Evolutionary conservation across 1,140 invertebrate genomes (phyloP).

Genomic region (Drosophila simulans): DNA sequence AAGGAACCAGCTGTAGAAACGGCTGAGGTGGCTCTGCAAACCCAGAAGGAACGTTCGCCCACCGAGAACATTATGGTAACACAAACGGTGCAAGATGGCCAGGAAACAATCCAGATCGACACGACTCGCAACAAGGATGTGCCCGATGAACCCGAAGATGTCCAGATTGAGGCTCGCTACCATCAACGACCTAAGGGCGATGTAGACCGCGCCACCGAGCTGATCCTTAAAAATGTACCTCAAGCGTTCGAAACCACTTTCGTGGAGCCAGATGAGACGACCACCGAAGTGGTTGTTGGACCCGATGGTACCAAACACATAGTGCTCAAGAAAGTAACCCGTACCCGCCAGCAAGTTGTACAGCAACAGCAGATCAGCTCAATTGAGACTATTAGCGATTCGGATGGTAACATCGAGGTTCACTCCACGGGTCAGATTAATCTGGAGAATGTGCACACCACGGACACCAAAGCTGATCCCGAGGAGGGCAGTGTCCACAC

Average conservation of each 20-base stretch:
- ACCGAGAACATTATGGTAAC: constrained; percentile 90
- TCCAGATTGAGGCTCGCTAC: constrained; percentile 91
- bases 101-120: constrained; percentile 92
- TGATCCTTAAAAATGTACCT: constrained; percentile 86
- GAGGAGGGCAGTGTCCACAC: constrained; percentile 59
- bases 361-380: constrained; percentile 85
- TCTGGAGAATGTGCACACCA: constrained; percentile 72
- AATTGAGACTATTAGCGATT: constrained; percentile 87
- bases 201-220: constrained; percentile 76
- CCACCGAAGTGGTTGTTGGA: constrained; percentile 91
- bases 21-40: constrained; percentile 75
- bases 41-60: constrained; percentile 70
- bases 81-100: constrained; percentile 88
- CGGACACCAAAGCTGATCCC: constrained; percentile 60
- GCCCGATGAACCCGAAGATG: constrained; percentile 86
- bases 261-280: constrained; percentile 90
- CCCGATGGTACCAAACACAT: constrained; percentile 92
- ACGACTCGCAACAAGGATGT: constrained; percentile 87
- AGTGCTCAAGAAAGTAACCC: constrained; percentile 89
- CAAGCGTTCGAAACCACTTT: constrained; percentile 92
- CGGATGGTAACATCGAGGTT: constrained; percentile 86
- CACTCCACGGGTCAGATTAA: constrained; percentile 75
- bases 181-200: constrained; percentile 82
- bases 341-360: constrained; percentile 85
- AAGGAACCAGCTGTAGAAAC: constrained; percentile 71